phyloP scores from a whole-genome alignment of 2,888 invertebrate genomes.

The Entomobrya proxima region DNA sequence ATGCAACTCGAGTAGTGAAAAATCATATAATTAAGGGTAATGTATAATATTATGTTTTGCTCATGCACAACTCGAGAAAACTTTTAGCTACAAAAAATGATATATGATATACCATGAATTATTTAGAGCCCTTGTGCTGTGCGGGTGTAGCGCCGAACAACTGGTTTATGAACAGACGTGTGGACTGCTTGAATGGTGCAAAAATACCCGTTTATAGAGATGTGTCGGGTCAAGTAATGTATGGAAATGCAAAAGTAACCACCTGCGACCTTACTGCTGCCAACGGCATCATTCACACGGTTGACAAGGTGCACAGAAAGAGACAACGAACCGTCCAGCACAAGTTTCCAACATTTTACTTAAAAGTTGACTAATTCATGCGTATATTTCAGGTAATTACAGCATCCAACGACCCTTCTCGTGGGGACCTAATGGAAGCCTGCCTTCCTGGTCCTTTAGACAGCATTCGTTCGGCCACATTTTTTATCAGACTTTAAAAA shows the following conservation, averaged over 20 bases:
- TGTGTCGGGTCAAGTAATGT: constrained; percentile 76
- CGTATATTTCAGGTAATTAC: constrained; percentile 42
- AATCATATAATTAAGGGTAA: constrained; percentile 80
- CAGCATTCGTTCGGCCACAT: constrained; percentile 53
- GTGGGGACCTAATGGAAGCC: constrained; percentile 63
- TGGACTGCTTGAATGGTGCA: constrained; percentile 77
- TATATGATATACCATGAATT: no score
- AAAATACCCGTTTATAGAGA: constrained; percentile 76
- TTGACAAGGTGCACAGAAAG: constrained; percentile 76
- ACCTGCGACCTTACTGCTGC: constrained; percentile 77
- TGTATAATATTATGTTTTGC: not conserved
- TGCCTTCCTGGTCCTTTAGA: constrained; percentile 55
- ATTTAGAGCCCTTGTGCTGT: constrained; percentile 77
- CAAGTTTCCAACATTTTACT: no score
- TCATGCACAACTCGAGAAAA: no score
- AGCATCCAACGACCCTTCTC: constrained; percentile 26
- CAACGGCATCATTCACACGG: constrained; percentile 77
- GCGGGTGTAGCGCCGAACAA: constrained; percentile 77
- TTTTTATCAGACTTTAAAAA: constrained; percentile 56
- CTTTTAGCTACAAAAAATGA: no score
- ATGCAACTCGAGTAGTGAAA: constrained; percentile 79
- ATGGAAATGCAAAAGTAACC: constrained; percentile 77
- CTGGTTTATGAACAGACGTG: constrained; percentile 77
- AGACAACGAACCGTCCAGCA: no score
- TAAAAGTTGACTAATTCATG: not conserved